These are phyloP conservation scores for Andrena chrysosceles DNA, from an alignment of 2,888 invertebrate genomes.

Conservation along the genomic window DNA sequence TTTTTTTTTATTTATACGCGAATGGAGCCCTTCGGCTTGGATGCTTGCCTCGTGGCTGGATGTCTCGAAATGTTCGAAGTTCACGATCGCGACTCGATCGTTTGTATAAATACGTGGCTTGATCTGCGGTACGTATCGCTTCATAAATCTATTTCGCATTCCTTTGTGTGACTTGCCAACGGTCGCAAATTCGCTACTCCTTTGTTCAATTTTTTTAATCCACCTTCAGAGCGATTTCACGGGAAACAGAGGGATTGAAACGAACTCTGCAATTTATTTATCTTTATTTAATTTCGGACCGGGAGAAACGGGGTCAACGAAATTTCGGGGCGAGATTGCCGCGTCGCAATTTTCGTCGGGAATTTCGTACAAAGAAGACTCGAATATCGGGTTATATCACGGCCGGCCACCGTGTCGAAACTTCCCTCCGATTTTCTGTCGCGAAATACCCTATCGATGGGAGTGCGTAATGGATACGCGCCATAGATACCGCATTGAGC, in stretches of 20 bases:
- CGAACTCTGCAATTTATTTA: background rate
- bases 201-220: background rate
- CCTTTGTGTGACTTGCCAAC: background rate
- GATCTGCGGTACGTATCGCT: background rate
- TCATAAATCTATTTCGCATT: background rate
- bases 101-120: background rate
- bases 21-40: background rate
- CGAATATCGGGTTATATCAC: background rate
- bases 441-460: background rate
- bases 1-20: slow-evolving; percentile 2
- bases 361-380: background rate
- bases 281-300: background rate
- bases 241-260: background rate
- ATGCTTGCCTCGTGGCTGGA: slow-evolving; percentile 6
- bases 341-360: background rate
- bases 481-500: background rate
- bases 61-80: background rate
- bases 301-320: background rate
- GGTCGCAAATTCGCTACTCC: background rate
- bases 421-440: background rate
- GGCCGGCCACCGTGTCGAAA: background rate
- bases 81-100: background rate
- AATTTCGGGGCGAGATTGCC: background rate
- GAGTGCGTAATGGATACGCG: slow-evolving; percentile 3
- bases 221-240: no score